Percentiles rank a stretch among this genome's conserved stretches.
Conservation (phyloP, 2,797 vertebrate genomes). For the Rhinella marina region DNA sequence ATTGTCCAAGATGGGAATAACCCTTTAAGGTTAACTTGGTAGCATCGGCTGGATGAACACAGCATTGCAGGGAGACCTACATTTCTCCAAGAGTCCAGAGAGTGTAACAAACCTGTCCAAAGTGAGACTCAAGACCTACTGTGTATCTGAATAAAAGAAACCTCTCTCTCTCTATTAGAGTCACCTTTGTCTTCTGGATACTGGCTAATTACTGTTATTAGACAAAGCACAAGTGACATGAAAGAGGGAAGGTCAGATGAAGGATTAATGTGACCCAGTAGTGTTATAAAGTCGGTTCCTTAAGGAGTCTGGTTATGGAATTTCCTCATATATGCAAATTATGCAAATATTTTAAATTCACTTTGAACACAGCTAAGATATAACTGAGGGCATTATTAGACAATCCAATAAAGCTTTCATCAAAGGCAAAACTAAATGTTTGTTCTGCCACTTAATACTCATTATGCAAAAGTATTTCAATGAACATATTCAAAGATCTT, state of each 20-base stretch:
- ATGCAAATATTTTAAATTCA: constrained; percentile 24
- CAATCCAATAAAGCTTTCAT: constrained; percentile 33
- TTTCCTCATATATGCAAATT: constrained; percentile 5
- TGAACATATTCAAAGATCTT: neutral
- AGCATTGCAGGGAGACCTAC: no score
- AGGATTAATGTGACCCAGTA: constrained; percentile 57
- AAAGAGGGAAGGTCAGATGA: constrained; percentile 59
- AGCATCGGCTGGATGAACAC: no score
- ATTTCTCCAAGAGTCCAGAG: neutral
- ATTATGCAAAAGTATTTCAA: neutral
- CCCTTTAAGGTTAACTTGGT: no score
- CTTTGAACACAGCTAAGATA: constrained; percentile 29
- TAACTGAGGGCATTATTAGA: constrained; percentile 39
- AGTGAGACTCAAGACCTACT: constrained; percentile 16
- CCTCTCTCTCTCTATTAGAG: constrained; percentile 37
- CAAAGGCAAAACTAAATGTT: neutral
- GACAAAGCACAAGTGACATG: constrained; percentile 52
- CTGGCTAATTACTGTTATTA: constrained; percentile 18
- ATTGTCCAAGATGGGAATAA: no score
- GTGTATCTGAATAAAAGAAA: constrained; percentile 27
- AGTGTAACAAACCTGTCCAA: constrained; percentile 6
- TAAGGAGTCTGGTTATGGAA: constrained; percentile 39
- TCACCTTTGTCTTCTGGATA: constrained; percentile 36
- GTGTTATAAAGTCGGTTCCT: constrained; percentile 45
- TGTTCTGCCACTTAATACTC: neutral